Evolutionary conservation across 2,888 invertebrate genomes (phyloP).

Genomic region (Tetragnatha montana): DNA sequence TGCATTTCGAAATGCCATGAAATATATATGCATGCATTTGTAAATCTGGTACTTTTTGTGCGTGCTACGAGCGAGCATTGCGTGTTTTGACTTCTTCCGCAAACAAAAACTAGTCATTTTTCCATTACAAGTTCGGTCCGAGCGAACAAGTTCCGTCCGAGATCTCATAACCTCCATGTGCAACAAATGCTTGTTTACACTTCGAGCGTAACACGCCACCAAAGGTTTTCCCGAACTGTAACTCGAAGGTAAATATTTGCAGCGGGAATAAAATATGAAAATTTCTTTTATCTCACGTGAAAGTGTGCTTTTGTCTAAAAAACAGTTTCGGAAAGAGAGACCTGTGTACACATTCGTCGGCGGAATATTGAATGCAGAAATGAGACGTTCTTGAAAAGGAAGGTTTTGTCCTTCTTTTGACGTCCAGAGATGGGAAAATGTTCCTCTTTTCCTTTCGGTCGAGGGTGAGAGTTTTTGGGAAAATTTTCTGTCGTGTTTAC

Average conservation of each 20-base stretch:
- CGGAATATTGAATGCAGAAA: neutral
- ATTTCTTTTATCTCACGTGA: neutral
- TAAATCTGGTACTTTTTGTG: neutral
- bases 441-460: neutral
- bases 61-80: neutral
- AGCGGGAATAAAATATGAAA: neutral
- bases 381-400: neutral
- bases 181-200: neutral
- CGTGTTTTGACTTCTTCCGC: neutral
- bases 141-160: neutral
- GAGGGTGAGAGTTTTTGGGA: neutral
- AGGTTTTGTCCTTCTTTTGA: neutral
- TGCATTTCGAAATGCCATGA: no score
- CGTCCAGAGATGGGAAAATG: neutral
- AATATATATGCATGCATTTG: no score
- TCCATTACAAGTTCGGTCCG: neutral
- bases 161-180: neutral
- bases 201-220: neutral
- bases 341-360: neutral
- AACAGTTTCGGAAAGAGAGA: neutral
- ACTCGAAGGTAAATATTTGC: slow-evolving; percentile 16
- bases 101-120: neutral
- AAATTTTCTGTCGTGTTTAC: neutral
- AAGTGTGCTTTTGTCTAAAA: neutral
- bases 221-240: neutral